Percentiles rank a stretch among this genome's conserved stretches.
phyloP scores from a whole-genome alignment of 1,140 invertebrate genomes.

The Papilio glaucus region DNA sequence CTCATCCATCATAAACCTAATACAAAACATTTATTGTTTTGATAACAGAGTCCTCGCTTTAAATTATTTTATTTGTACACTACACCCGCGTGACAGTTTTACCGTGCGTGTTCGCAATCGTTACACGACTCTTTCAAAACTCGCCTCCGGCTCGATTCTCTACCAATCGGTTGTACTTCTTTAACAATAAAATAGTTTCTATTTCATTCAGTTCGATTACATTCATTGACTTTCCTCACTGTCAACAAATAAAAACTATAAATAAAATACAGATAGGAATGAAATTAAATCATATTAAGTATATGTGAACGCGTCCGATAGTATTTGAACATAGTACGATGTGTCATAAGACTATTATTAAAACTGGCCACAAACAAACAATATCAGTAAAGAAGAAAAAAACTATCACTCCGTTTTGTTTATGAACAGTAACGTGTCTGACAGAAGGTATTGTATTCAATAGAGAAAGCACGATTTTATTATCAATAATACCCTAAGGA shows the following conservation, averaged over 20 bases:
- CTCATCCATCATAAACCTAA: too few relatives aligned
- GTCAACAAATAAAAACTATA: background rate
- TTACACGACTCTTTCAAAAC: conserved; percentile 25
- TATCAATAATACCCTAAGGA: background rate
- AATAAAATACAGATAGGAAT: too few relatives aligned
- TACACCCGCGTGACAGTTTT: conserved; percentile 23
- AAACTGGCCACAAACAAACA: too few relatives aligned
- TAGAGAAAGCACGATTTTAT: conserved; percentile 25
- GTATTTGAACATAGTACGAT: too few relatives aligned
- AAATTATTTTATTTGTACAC: background rate
- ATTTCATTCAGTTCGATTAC: background rate
- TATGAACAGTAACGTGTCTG: too few relatives aligned
- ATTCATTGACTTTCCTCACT: background rate
- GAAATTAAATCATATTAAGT: too few relatives aligned
- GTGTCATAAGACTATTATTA: too few relatives aligned
- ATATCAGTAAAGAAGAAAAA: too few relatives aligned
- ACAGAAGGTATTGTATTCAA: background rate
- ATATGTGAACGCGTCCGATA: too few relatives aligned
- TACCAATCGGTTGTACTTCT: background rate
- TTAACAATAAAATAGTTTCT: background rate
- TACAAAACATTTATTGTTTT: too few relatives aligned
- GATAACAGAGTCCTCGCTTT: conserved; percentile 4
- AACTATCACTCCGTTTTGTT: too few relatives aligned
- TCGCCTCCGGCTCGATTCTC: conserved; percentile 7
- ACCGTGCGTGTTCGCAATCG: conserved; percentile 17